A percentile compares a stretch with the other conserved stretches of the same genome.
Conservation (phyloP, 2,797 vertebrate genomes). For the Characodon lateralis region DNA sequence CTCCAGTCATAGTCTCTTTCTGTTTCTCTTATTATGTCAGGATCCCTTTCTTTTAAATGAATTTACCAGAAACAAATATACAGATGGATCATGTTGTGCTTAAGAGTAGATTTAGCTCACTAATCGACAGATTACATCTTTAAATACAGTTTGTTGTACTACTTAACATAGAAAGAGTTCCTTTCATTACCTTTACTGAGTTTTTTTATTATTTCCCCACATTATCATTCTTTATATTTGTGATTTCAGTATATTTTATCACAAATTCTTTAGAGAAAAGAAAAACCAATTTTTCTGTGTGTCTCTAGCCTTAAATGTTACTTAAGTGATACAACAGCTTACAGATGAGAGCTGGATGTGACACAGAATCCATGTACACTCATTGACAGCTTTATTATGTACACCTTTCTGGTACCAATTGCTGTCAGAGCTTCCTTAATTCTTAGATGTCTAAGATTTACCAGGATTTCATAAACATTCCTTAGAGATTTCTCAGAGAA, state of each 20-base stretch:
- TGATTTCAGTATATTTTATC: not conserved
- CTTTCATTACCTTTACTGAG: not conserved
- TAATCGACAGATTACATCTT: not conserved
- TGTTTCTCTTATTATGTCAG: constrained; percentile 22
- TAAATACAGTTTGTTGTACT: not conserved
- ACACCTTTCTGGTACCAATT: not conserved
- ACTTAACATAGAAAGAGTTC: not conserved
- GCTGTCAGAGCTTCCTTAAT: not conserved
- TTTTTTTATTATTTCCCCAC: not conserved
- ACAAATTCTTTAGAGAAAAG: not conserved
- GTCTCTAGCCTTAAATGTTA: not conserved
- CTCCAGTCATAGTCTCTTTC: constrained; percentile 21
- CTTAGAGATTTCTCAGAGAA: not conserved
- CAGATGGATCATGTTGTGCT: not conserved
- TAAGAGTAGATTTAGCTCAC: not conserved
- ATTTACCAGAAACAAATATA: constrained; percentile 1
- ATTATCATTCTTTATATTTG: not conserved
- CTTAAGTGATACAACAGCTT: not conserved
- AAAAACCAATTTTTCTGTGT: no score
- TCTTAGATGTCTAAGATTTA: not conserved
- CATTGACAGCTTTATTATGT: not conserved
- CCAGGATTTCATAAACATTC: not conserved
- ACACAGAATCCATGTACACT: not conserved
- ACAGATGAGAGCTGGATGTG: not conserved
- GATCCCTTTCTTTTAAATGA: constrained; percentile 8